These are phyloP conservation scores for Globodera ellingtonae DNA, from an alignment of 1,140 invertebrate genomes.

Conservation along the genomic window DNA sequence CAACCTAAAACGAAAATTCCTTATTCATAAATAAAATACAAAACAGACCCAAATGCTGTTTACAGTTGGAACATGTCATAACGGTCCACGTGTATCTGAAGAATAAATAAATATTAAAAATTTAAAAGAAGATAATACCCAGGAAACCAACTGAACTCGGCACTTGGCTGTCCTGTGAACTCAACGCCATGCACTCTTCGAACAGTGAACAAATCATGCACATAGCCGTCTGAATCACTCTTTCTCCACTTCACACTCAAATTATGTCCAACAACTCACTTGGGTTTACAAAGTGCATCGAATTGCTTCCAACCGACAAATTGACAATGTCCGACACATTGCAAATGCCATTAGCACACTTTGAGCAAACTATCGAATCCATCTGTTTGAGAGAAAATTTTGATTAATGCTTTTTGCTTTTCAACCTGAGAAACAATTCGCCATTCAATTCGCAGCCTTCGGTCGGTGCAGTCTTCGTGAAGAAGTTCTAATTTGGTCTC, in stretches of 20 bases:
- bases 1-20: slow-evolving; percentile 20
- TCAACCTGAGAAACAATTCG: slow-evolving; percentile 26
- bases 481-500: slow-evolving; percentile 30
- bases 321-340: slow-evolving; percentile 29
- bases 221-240: slow-evolving; percentile 11
- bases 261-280: slow-evolving; percentile 1
- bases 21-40: not conserved
- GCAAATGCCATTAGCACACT: slow-evolving; percentile 10
- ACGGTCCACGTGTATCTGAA: slow-evolving; percentile 35
- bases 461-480: slow-evolving; percentile 26
- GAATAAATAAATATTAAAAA: not conserved
- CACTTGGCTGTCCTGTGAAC: slow-evolving; percentile 2
- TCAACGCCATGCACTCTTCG: not conserved
- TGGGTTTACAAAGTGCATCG: slow-evolving; percentile 32
- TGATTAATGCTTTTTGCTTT: not conserved
- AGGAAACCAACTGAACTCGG: slow-evolving; percentile 33
- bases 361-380: slow-evolving; percentile 7
- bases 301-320: slow-evolving; percentile 24
- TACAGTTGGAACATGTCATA: slow-evolving; percentile 25
- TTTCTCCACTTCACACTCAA: not conserved
- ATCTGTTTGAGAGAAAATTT: slow-evolving; percentile 20
- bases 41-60: not conserved
- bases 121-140: slow-evolving; percentile 14
- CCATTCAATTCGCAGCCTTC: slow-evolving; percentile 27
- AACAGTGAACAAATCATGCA: slow-evolving; percentile 34